These are phyloP conservation scores for Cherax destructor DNA, from an alignment of 1,140 invertebrate species.

Conservation along the genomic window DNA sequence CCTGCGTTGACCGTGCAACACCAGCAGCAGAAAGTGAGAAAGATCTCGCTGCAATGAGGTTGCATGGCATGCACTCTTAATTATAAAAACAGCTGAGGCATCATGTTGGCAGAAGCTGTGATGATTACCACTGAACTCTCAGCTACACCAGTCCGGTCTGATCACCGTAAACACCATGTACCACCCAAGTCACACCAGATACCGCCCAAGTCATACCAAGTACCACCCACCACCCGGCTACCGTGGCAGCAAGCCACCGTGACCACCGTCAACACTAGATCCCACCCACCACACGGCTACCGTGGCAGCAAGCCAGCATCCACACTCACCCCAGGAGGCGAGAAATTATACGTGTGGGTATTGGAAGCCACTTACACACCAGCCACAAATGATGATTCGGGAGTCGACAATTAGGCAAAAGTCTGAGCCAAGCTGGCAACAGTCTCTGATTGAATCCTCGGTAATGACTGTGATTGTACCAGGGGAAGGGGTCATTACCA, in stretches of 20 bases:
- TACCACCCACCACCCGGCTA: too few species aligned
- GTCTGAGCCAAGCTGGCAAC: background rate
- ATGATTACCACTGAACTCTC: too few species aligned
- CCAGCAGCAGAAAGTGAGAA: too few species aligned
- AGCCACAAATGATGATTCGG: background rate
- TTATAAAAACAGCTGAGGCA: background rate
- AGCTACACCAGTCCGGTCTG: too few species aligned
- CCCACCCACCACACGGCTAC: too few species aligned
- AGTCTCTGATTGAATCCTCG: background rate
- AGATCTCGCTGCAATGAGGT: background rate
- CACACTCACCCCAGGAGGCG: background rate
- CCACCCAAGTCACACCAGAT: too few species aligned
- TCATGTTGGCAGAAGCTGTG: background rate
- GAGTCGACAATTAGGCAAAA: background rate
- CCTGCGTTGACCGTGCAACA: too few species aligned
- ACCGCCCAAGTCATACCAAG: too few species aligned
- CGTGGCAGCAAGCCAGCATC: background rate
- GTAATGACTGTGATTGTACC: constrained; percentile 1
- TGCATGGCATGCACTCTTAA: background rate
- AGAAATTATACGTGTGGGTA: background rate
- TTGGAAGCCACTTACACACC: background rate
- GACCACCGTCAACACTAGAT: too few species aligned
- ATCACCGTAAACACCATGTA: too few species aligned
- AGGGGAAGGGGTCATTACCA: background rate
- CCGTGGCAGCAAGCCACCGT: too few species aligned